Conservation (phyloP, 1,140 invertebrate species). For the Helicoverpa zea region DNA sequence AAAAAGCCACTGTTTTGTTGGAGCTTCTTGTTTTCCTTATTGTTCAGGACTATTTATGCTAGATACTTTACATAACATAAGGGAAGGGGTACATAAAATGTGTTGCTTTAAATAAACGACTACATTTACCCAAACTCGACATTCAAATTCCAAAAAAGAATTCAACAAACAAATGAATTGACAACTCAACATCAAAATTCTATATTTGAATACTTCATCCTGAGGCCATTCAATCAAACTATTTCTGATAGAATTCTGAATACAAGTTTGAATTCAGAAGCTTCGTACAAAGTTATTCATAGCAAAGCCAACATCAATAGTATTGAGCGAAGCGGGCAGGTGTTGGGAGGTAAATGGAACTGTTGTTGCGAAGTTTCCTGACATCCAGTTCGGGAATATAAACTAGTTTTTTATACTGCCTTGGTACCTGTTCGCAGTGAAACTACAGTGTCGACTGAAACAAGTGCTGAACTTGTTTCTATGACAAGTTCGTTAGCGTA, state of each 20-base stretch:
- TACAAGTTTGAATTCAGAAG: not conserved
- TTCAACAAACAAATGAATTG: too few species aligned
- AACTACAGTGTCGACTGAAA: not conserved
- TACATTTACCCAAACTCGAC: too few species aligned
- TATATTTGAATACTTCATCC: too few species aligned
- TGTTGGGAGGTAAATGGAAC: conserved; percentile 26
- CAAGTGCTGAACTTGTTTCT: not conserved
- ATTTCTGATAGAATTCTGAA: not conserved
- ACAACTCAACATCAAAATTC: too few species aligned
- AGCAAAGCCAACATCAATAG: conserved; percentile 12
- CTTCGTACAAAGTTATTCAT: conserved; percentile 19
- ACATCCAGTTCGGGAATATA: conserved; percentile 9
- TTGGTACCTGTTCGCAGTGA: not conserved
- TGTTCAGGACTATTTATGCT: not conserved
- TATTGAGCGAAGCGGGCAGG: conserved; percentile 1
- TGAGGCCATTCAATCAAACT: too few species aligned
- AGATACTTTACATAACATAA: not conserved
- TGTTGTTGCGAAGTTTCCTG: conserved; percentile 8
- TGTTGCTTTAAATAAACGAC: not conserved
- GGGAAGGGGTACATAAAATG: not conserved
- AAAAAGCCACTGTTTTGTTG: not conserved
- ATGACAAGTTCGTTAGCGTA: not conserved
- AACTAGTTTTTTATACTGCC: not conserved
- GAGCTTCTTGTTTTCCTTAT: not conserved
- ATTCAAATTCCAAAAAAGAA: too few species aligned